Base-by-base conservation (phyloP, 2,113 vertebrate species). In the Pedetes capensis region DNA sequence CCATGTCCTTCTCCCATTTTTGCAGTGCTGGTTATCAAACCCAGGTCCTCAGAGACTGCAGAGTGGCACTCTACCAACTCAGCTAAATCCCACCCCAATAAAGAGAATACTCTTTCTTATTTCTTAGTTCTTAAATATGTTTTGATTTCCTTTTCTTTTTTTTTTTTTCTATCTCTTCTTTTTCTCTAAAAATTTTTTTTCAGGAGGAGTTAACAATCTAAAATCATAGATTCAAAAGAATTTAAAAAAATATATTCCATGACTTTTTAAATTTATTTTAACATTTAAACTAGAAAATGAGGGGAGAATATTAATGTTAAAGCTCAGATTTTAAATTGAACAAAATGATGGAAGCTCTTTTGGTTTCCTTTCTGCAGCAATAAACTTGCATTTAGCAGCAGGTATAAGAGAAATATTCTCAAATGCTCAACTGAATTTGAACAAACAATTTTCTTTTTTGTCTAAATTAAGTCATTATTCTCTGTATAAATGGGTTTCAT, bases 101-200 rank as follows among this genome's bases (percentile, higher is more conserved):
- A n/a, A n/a, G 18, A 94, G 63, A 81, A 59, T 1, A 5, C 71
- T 87, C 42, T 78, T 55, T 75, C 59, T 84, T 51, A 95, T 93
- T 78, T 97, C 72, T 92, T 97, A 69, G 39, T 53, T 88, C 94
- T 82, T 42, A 94, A 75, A 44, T 86, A 44, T 75, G 86, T 88
- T 96, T 94, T 79, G 69, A 66, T 57, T 97, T 95, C 37, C 18
- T 68, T 8, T 20, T 68, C 16, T 68, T n/a, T 16, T n/a, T 37
- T 39, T 39, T 20, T 22, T 55, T 57, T 53, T n/a, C n/a, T n/a
- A n/a, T n/a, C n/a, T n/a, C n/a, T n/a, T n/a, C n/a, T n/a, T n/a
- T n/a, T n/a, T n/a, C n/a, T n/a, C n/a, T n/a, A n/a, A n/a, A n/a
- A n/a, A n/a, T n/a, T n/a, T n/a, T n/a, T n/a, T n/a, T n/a, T n/a